Evolutionary conservation across 2,113 vertebrate genomes (phyloP), one percentile per base, ranked within the genome.

Genomic region (Strix aluco): DNA sequence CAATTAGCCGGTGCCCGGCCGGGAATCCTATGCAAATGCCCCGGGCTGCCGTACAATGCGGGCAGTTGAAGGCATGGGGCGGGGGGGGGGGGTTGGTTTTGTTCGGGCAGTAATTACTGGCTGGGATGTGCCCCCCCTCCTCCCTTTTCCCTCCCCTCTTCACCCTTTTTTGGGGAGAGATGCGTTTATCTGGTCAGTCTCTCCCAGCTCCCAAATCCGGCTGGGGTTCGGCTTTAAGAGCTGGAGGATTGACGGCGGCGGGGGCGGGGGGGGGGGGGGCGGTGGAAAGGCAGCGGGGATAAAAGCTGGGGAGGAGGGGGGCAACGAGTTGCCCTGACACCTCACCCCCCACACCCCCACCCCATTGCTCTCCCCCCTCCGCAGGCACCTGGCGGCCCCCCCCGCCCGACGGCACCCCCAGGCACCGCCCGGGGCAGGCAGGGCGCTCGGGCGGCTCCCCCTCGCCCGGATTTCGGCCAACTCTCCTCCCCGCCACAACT

Each of bases 1-100:
- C 98, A 98, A 99, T 99, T 99, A 99, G 98, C 98, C 98, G 96
- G 97, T 98, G 98, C 97, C 97, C 98, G 98, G 98, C 97, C 97
- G 96, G 93, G 98, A 98, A 98, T 98, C 98, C 98, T 99, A 99
- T 99, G 99, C 98, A 99, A 99, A 99, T 99, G 97, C 71, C 97
- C 91, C 72, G 97, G 88, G 96, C 97, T 97, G 98, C 97, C 97
- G 97, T 97, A 98, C 98, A 97, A 79, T 97, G 98, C 96, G 98
- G 96, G 98, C 98, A 98, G 98, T 99, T 98, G 98, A 98, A 98
- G 98, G 94, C 82, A 78, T 96, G 91, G 88, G 85, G 88, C 69
- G 57, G 67, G 55, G 38, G 86, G 88, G 87, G 88, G 75, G 62
- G 67, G 55, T 59, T 49, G 87, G 79, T 94, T 97, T 97, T 97